Evolutionary conservation across 2,888 invertebrate species (phyloP), one percentile per base, ranked within the genome.

Genomic region (Drosophila paucipuncta): DNA sequence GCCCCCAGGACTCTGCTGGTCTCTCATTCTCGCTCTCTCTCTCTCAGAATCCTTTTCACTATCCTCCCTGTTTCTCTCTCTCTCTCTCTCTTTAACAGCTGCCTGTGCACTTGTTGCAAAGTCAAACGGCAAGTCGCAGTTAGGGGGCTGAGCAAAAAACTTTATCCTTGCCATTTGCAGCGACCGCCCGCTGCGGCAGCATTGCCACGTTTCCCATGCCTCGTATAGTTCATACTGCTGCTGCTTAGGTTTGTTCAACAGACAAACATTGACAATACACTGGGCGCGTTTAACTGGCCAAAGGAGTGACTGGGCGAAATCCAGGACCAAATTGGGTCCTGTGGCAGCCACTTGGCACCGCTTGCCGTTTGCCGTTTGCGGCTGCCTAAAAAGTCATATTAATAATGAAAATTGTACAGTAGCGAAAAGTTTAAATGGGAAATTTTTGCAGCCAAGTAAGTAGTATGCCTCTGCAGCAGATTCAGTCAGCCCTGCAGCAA

Each of bases 351-450:
- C 89, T 75, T 76, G 79, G 87, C 71, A 75, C 80, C 90, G 77
- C 74, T 80, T 83, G 85, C 82, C 66, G 78, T 60, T 71, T 57
- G 55, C 62, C 65, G 65, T 76, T 85, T 88, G 87, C 76, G 82
- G 83, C 71, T 78, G 85, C 88, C 85, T 90, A 85, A 91, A 90
- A 91, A 87, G 90, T 90, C 91, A 90, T 91, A 87, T 87, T 91
- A 87, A 87, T 91, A 87, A 87, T 87, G 91, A 87, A 87, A 86
- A 87, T 87, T 87, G 73, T 89, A 87, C 89, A 76, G 91, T 87
- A 80, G 90, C 91, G 91, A 78, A 86, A 86, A 90, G 85, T 90
- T 85, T 86, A 90, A 86, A 86, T 86, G 89, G 89, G 83, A 80
- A 85, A 88, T 88, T 88, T 90, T 76, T 41, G 76, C 83, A 75